Percentiles rank a stretch among this genome's conserved stretches.
Evolutionary conservation across 2,888 invertebrate genomes (phyloP).

Genomic region (Disparrhopalites patrizii): DNA sequence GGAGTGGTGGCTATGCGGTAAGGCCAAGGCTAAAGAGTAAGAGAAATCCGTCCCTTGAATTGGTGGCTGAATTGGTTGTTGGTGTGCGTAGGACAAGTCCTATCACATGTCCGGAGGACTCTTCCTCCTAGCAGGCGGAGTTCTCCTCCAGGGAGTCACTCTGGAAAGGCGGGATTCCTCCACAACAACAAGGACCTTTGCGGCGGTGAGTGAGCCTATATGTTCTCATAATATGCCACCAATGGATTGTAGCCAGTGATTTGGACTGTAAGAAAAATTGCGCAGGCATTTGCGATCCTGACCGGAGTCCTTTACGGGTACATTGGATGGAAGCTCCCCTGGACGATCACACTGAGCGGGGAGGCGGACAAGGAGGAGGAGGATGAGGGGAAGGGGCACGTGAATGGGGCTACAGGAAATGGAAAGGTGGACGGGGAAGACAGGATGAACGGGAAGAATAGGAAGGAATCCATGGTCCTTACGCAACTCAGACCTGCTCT

Average conservation of each 20-base stretch:
- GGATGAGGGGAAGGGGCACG: not conserved
- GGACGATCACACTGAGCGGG: not conserved
- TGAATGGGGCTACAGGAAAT: not conserved
- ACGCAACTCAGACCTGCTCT: not conserved
- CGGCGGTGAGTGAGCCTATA: not conserved
- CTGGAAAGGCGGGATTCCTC: not conserved
- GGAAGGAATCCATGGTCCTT: not conserved
- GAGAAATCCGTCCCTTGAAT: not conserved
- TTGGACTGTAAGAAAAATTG: too few relatives aligned
- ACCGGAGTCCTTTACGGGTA: slow-evolving; percentile 8
- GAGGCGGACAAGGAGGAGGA: not conserved
- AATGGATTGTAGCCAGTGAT: too few relatives aligned
- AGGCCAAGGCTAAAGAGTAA: too few relatives aligned
- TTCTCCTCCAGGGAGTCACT: not conserved
- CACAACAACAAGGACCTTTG: not conserved
- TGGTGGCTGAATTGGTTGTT: not conserved
- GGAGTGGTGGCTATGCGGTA: too few relatives aligned
- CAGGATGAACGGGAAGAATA: too few relatives aligned
- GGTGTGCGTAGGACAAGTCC: slow-evolving; percentile 8
- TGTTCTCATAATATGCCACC: not conserved
- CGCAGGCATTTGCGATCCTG: slow-evolving; percentile 13
- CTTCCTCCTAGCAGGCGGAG: slow-evolving; percentile 4
- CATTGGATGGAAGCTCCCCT: slow-evolving; percentile 11
- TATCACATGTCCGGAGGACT: slow-evolving; percentile 8
- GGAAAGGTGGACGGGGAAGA: not conserved